Base-by-base conservation (phyloP, 2,113 vertebrate species). In the Tylochromis polylepis region DNA sequence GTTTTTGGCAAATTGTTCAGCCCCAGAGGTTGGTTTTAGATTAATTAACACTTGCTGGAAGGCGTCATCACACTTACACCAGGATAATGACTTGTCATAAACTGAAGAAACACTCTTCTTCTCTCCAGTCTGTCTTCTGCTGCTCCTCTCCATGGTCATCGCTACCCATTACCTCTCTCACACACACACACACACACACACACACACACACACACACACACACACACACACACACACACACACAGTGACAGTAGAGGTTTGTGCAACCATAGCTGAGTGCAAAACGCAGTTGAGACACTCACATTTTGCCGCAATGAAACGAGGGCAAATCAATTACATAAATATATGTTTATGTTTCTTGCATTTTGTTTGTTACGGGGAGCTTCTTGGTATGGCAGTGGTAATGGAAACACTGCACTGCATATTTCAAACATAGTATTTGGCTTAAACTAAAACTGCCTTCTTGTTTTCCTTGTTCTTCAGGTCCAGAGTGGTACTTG, bases 401-500 rank as follows among this genome's bases (percentile, higher is more conserved):
- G 43, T 15, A 14, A 12, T 46, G 22, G n/a, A 77, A 77, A 31
- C 49, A 3, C 70, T n/a, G 16, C 24, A 1, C 24, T 49, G 15
- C 16, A 29, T 29, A 49, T 29, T 49, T 75, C 20, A 51, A 75
- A 75, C 10, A 16, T 20, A 11, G 10, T 75, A 12, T 77, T 3
- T 51, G 43, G 29, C 24, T 75, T 51, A 6, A 75, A 51, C 41
- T 20, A 51, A 46, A 80, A 9, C 38, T 43, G 16, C 8, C 4
- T 2, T 16, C 5, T 20, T 53, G 5, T 81, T 20, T 3, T 20
- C n/a, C 20, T 18, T 36, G 12, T 53, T 12, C 12, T 8, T 46
- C 87, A 98, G 98, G 97, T 90, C 92, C 92, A 16, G 97, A 97
- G 65, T 97, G 97, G 97, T 98, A 98, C 94, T 70, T 97, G 89